A percentile compares a stretch with the other conserved stretches of the same genome.
Evolutionary conservation across 1,140 invertebrate species (phyloP).

Genomic region (Zaprionus kolodkinae): DNA sequence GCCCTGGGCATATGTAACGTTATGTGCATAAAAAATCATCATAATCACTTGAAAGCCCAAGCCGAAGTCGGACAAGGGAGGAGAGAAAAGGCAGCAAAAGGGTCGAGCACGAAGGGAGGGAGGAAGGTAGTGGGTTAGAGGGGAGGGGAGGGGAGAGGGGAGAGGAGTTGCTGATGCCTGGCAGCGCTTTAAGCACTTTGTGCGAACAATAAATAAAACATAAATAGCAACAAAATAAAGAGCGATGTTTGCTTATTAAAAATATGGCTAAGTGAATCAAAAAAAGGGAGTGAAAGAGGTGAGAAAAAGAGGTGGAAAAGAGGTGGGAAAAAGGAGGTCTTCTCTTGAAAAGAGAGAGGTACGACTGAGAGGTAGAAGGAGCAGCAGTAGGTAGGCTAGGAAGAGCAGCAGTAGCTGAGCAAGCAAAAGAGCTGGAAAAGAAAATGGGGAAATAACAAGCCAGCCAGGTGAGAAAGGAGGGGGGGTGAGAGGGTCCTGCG

Average conservation of each 20-base stretch:
- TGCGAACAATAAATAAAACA: conserved; percentile 57
- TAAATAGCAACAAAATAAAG: conserved; percentile 56
- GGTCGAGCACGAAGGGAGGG: conserved; percentile 15
- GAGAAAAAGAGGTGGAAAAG: neutral
- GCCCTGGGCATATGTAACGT: conserved; percentile 52
- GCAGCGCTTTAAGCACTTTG: conserved; percentile 68
- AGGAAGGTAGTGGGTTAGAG: neutral
- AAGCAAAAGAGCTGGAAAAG: neutral
- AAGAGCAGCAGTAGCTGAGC: neutral
- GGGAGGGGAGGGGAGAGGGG: neutral
- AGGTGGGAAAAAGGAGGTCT: neutral
- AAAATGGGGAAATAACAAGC: neutral
- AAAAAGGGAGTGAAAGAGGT: neutral
- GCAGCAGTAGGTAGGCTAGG: neutral
- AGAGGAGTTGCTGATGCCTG: conserved; percentile 24
- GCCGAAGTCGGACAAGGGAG: conserved; percentile 19
- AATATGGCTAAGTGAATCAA: conserved; percentile 61
- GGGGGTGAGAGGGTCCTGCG: neutral
- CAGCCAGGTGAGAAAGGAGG: neutral
- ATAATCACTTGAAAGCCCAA: conserved; percentile 78
- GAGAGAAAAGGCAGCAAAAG: conserved; percentile 35
- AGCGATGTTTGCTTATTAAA: conserved; percentile 61
- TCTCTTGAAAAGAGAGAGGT: too few species aligned
- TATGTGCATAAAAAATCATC: conserved; percentile 83
- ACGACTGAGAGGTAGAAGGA: neutral